Conservation (phyloP, 2,888 invertebrate species). For the Panopea generosa region DNA sequence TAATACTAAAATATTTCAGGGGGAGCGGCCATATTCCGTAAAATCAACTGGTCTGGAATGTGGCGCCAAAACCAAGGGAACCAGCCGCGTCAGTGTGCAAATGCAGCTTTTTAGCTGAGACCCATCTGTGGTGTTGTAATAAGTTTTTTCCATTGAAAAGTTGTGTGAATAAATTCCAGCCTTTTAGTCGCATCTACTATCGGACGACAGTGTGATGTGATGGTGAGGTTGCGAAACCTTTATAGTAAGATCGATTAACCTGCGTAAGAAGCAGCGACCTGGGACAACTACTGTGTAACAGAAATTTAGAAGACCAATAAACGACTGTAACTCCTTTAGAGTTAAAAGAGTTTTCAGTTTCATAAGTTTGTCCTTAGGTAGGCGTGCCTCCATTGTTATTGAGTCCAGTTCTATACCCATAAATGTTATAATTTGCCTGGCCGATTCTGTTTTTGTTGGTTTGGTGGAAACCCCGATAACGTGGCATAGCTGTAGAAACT, state of each 20-base stretch:
- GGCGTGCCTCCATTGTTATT: slow-evolving; percentile 30
- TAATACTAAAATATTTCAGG: not conserved
- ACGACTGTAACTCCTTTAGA: slow-evolving; percentile 3
- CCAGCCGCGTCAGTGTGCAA: slow-evolving; percentile 43
- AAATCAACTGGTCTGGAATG: slow-evolving; percentile 35
- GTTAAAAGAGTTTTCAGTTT: slow-evolving; percentile 26
- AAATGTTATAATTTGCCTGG: no score
- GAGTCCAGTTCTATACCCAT: slow-evolving; percentile 50
- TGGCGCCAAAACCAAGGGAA: slow-evolving; percentile 52
- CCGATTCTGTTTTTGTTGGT: no score
- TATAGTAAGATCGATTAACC: slow-evolving; percentile 36
- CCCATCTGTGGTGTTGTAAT: slow-evolving; percentile 26
- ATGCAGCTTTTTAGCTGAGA: slow-evolving; percentile 1
- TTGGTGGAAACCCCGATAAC: no score
- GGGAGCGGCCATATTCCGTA: slow-evolving; percentile 31
- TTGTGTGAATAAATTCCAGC: slow-evolving; percentile 34
- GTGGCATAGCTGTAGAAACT: slow-evolving; percentile 28
- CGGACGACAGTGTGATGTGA: slow-evolving; percentile 23
- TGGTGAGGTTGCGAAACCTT: slow-evolving; percentile 33
- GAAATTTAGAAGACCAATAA: slow-evolving; percentile 45
- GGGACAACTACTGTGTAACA: slow-evolving; percentile 33
- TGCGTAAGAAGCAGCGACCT: slow-evolving; percentile 33
- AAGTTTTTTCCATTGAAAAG: slow-evolving; percentile 50
- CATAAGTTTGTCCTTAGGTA: slow-evolving; percentile 23
- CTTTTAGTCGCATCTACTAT: slow-evolving; percentile 24